Conservation (phyloP, 2,113 vertebrate species). For the Lasiurus borealis region DNA sequence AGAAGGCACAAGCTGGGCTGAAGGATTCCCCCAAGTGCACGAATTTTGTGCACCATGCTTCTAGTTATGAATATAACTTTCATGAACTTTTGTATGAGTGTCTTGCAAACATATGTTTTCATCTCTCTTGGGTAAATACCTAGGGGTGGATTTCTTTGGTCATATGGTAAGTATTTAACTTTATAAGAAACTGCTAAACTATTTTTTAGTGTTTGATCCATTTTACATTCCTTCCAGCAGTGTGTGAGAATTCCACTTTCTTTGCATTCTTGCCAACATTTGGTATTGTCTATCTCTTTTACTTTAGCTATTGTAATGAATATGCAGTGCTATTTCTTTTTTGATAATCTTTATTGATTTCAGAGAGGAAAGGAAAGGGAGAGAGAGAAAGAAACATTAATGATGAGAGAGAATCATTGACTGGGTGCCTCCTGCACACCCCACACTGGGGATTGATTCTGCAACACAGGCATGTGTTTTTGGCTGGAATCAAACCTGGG, state of each 20-base stretch:
- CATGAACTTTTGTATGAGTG: background rate
- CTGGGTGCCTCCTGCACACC: too few species aligned
- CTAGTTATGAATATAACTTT: conserved; percentile 7
- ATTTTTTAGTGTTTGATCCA: conserved; percentile 7
- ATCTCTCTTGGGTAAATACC: background rate
- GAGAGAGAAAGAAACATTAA: too few species aligned
- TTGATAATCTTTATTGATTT: background rate
- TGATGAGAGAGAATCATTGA: too few species aligned
- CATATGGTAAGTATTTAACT: conserved; percentile 22
- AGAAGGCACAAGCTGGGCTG: too few species aligned
- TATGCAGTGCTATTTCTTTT: background rate
- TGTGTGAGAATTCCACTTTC: background rate
- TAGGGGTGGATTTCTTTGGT: conserved; percentile 17
- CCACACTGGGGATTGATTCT: too few species aligned
- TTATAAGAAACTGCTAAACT: conserved; percentile 29
- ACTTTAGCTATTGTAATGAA: conserved; percentile 1
- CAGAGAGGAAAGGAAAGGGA: too few species aligned
- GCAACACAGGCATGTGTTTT: too few species aligned
- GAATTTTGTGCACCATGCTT: too few species aligned
- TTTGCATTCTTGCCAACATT: conserved; percentile 48
- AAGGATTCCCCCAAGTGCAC: too few species aligned
- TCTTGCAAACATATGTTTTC: conserved; percentile 48
- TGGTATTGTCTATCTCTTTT: background rate
- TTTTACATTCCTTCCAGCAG: conserved; percentile 2
- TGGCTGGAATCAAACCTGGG: too few species aligned